These are phyloP conservation scores for Lydus trimaculatus DNA, from an alignment of 2,888 invertebrate genomes.

Conservation along the genomic window DNA sequence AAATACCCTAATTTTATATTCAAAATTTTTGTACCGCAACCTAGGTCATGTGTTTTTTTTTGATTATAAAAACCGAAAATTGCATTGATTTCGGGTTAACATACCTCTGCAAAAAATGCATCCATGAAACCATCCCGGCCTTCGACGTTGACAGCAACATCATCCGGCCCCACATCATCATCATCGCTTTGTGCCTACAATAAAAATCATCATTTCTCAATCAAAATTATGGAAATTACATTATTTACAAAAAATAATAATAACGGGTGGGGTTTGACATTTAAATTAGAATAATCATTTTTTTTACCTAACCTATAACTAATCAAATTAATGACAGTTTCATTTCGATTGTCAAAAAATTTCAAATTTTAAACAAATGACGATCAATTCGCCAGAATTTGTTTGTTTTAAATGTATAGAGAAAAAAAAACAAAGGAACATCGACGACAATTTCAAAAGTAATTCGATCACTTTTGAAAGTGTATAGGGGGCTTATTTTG, in stretches of 20 bases:
- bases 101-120: slow-evolving; percentile 99
- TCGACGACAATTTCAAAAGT: neutral
- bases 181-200: slow-evolving; percentile 93
- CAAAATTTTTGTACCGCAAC: no score
- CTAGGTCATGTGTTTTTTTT: neutral
- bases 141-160: slow-evolving; percentile 95
- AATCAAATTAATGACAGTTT: slow-evolving; percentile 6
- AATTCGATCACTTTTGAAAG: neutral
- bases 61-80: no score
- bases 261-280: slow-evolving; percentile 54
- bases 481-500: neutral
- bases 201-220: slow-evolving; percentile 13
- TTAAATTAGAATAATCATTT: no score
- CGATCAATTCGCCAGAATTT: neutral
- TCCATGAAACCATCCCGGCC: slow-evolving; percentile 96
- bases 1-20: no score
- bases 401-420: neutral
- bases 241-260: slow-evolving; percentile 14
- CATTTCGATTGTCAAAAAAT: neutral
- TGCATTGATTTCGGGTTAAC: slow-evolving; percentile 36
- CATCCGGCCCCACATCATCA: slow-evolving; percentile 94
- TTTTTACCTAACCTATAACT: slow-evolving; percentile 54
- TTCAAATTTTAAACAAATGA: neutral
- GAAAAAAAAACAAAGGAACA: neutral
- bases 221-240: no score